Base-by-base conservation (phyloP, 2,113 vertebrate genomes). In the Ammodytes dubius region DNA sequence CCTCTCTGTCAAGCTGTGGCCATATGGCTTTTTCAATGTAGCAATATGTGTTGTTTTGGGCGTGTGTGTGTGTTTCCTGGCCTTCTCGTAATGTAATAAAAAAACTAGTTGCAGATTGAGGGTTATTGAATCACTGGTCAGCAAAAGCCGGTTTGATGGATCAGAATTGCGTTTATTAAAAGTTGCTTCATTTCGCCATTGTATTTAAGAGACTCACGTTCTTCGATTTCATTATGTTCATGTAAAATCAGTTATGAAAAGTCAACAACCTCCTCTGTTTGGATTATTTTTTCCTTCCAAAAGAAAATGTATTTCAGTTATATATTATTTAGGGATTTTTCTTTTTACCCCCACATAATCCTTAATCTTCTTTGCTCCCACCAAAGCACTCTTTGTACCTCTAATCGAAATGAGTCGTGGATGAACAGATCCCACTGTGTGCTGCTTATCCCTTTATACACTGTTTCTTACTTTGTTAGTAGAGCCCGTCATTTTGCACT, bases 341-440 rank as follows among this genome's bases (percentile, higher is more conserved):
- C 35, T 7, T 43, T 12, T 56, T n/a, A 78, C 61, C 64, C 68
- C 4, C 0, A 42, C 45, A 74, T 85, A 76, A 86, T 70, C 72
- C 71, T 27, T 86, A 84, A 91, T 88, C 86, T 49, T 2, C 75
- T 81, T 82, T 82, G 64, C 47, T 75, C 47, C 70, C 67, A 27
- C 70, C 43, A 76, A 69, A 81, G 64, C 47, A n/a, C 17, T 64
- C 40, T 66, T 77, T 66, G 82, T 64, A 56, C 66, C 58, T 87
- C 40, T 49, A 79, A 84, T 82, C 81, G 82, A 59, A 59, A 58
- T 27, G 47, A 67, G 70, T 46, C 1, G 46, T 53, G 61, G 61
- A 78, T 77, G 27, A 85, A 68, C 86, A 45, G 35, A 69, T 70
- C 70, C 67, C 42, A 56, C 59, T 54, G 27, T 54, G 27, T 54